phyloP scores from a whole-genome alignment of 2,113 vertebrate genomes.

The Mirza zaza region DNA sequence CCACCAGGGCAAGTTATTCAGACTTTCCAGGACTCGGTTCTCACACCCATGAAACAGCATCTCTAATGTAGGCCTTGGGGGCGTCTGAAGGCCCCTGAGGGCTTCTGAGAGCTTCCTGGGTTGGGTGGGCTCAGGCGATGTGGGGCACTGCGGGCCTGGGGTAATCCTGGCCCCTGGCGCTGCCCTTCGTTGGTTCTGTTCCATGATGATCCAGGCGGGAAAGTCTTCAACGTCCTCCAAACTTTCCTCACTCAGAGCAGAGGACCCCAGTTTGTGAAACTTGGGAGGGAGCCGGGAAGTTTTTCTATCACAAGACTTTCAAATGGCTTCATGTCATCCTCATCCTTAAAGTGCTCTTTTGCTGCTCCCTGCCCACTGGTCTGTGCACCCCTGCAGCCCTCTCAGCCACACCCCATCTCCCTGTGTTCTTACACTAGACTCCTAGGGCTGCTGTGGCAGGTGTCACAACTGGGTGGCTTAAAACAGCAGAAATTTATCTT shows the following conservation, averaged over 20 bases:
- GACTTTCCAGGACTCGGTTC: not conserved
- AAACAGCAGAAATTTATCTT: not conserved
- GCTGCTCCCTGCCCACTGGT: not conserved
- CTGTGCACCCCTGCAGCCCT: not conserved
- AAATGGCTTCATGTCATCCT: not conserved
- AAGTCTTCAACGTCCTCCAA: not conserved
- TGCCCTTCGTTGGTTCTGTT: not conserved
- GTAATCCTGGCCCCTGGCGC: not conserved
- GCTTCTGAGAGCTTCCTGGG: not conserved
- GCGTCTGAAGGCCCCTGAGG: not conserved
- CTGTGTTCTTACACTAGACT: not conserved
- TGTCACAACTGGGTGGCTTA: not conserved
- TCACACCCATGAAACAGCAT: accelerated
- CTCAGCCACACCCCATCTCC: no score
- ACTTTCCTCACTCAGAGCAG: not conserved
- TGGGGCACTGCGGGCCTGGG: accelerated
- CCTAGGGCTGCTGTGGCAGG: not conserved
- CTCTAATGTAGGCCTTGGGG: not conserved
- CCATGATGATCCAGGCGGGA: no score
- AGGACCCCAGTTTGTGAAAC: not conserved
- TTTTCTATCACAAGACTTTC: not conserved
- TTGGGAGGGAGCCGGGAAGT: not conserved
- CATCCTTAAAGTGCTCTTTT: not conserved
- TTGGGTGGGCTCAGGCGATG: not conserved
- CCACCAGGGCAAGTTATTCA: accelerated